Evolutionary conservation across 2,113 vertebrate genomes (phyloP).

Genomic region (Sturnus vulgaris): DNA sequence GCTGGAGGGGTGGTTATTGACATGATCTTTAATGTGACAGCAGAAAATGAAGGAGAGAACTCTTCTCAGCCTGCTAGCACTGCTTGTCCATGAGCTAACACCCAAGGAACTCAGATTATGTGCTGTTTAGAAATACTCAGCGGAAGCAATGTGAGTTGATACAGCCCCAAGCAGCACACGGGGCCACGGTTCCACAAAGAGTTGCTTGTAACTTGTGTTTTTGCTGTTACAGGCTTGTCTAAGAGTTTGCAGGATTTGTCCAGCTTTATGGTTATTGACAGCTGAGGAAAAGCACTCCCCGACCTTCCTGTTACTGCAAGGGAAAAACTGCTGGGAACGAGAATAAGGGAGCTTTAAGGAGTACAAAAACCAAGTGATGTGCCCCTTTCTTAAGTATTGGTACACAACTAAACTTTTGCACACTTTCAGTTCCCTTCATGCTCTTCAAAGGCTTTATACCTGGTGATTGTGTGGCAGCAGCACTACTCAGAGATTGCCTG

Average conservation of each 20-base stretch:
- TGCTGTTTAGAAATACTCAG: slow-evolving; percentile 14
- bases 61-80: background rate
- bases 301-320: background rate
- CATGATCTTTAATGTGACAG: background rate
- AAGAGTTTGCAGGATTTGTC: background rate
- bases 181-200: background rate
- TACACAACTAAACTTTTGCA: background rate
- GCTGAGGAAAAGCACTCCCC: background rate
- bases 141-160: background rate
- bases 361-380: background rate
- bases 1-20: background rate
- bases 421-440: background rate
- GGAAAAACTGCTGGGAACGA: background rate
- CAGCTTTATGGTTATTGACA: background rate
- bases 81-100: background rate
- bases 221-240: background rate
- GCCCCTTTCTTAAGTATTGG: background rate
- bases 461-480: background rate
- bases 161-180: background rate
- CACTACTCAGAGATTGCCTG: background rate
- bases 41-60: background rate
- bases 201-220: background rate
- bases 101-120: background rate
- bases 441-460: background rate
- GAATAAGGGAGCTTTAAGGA: background rate